Base-by-base conservation (phyloP, 2,888 invertebrate genomes). In the Belgica antarctica region DNA sequence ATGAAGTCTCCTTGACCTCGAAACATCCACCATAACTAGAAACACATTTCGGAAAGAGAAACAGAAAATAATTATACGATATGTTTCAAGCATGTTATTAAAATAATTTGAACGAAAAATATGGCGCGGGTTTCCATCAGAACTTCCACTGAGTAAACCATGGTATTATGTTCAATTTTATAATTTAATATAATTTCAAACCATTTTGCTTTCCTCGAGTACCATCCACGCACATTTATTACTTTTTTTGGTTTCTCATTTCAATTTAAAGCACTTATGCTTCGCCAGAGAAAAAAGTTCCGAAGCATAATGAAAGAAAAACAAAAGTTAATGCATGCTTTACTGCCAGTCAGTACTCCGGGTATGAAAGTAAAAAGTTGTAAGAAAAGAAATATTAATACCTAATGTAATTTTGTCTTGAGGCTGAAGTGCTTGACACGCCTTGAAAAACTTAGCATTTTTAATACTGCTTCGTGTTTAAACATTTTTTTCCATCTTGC, bases 361-460 rank as follows among this genome's bases (percentile, higher is more conserved):
- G 15, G 41, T 3, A 22, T 3, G 34, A 66, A 47, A 27, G 36
- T 34, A 41, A 24, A 63, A 47, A 47, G 28, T 28, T 61, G 2
- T 52, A 62, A 27, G 36, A 31, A n/a, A n/a, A 62, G 31, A 34
- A 69, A 69, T n/a, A n/a, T n/a, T 69, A 69, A 69, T 57, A n/a
- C n/a, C n/a, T n/a, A 69, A 59, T 36, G 59, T 69, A 69, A 69
- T 69, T 57, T 57, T 34, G 59, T 69, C 68, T 69, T 36, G 68
- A 69, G 68, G 68, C 68, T 69, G 68, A 69, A 69, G 59, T 69
- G 57, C 57, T 34, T 34, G 68, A 69, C 68, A 69, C 68, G 68
- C 68, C 68, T 69, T 69, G 22, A 57, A 69, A 27, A 28, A 52
- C 68, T 69, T 15, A 57, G 22, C 27, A 69, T 69, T 57, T 69